phyloP scores from a whole-genome alignment of 2,113 vertebrate species.

The Patagioenas fasciata region DNA sequence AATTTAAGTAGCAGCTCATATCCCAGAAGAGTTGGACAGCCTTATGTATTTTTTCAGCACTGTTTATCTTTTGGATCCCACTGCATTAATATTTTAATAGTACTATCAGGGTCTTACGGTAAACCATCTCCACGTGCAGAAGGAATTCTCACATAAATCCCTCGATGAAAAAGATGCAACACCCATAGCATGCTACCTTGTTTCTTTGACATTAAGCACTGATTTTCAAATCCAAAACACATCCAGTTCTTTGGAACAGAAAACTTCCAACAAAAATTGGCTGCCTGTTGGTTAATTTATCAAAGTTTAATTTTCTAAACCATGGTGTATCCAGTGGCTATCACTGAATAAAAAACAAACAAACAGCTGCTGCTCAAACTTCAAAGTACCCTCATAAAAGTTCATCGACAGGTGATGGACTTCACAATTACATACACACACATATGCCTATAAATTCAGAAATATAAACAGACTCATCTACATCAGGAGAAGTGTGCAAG shows the following conservation, averaged over 20 bases:
- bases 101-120: neutral
- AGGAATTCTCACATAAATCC: conserved; percentile 6
- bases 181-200: neutral
- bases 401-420: neutral
- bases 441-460: conserved; percentile 10
- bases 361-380: neutral
- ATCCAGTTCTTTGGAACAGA: neutral
- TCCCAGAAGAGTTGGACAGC: conserved; percentile 19
- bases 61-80: neutral
- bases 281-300: neutral
- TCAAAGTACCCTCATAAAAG: conserved; percentile 1
- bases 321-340: neutral
- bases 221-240: neutral
- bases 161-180: neutral
- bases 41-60: neutral
- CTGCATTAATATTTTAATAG: conserved; percentile 25
- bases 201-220: neutral
- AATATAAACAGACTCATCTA: neutral
- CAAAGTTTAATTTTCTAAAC: neutral
- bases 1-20: conserved; percentile 32
- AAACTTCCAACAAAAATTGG: neutral
- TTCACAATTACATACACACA: conserved; percentile 6
- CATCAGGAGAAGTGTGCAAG: conserved; percentile 13
- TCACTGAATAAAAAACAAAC: neutral
- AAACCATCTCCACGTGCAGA: neutral